Conservation (phyloP, 2,888 invertebrate species). For the Stenodema calcarata region DNA sequence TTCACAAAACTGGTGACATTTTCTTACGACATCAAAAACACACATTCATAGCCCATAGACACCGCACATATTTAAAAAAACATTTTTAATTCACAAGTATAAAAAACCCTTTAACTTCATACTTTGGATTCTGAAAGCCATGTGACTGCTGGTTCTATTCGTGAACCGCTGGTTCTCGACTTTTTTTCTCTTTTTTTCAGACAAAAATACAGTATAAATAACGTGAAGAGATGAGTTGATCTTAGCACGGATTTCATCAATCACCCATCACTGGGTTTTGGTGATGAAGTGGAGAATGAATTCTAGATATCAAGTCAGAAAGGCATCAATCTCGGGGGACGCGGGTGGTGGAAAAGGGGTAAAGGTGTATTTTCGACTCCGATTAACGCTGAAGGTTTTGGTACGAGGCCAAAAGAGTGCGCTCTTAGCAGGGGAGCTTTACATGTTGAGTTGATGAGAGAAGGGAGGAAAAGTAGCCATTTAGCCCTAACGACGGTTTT, state of each 20-base stretch:
- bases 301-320: conserved; percentile 26
- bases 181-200: too few species aligned
- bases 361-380: conserved; percentile 16
- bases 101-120: too few species aligned
- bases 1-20: too few species aligned
- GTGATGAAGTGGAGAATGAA: conserved; percentile 39
- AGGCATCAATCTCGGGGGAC: conserved; percentile 32
- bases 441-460: not conserved
- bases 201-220: not conserved
- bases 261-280: not conserved
- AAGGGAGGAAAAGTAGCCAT: not conserved
- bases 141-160: too few species aligned
- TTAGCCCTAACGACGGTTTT: too few species aligned
- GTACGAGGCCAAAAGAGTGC: not conserved
- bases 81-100: too few species aligned
- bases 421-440: not conserved
- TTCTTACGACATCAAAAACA: too few species aligned
- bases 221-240: not conserved
- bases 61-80: too few species aligned
- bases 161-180: not conserved
- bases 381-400: conserved; percentile 7
- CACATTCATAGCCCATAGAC: too few species aligned
- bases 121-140: too few species aligned
- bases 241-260: not conserved
- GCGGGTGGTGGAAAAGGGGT: not conserved